Conservation (phyloP, 2,113 vertebrate genomes). For the Tetrao urogallus region DNA sequence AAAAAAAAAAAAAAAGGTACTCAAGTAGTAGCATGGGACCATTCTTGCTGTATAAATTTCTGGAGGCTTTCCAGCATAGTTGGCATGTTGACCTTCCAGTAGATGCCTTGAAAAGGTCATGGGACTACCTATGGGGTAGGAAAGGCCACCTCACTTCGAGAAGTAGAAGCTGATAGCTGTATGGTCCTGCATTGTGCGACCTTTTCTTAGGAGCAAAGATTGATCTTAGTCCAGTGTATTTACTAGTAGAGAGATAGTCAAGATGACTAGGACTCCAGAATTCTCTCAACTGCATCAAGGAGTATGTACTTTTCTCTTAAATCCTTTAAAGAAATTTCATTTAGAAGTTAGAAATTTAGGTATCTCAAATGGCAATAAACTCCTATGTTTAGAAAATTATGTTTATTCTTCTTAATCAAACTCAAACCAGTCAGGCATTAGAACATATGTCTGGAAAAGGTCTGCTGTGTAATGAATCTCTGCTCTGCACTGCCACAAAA, state of each 20-base stretch:
- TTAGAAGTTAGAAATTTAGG: background rate
- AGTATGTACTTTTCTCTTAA: background rate
- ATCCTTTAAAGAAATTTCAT: background rate
- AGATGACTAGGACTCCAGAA: background rate
- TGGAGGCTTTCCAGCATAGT: background rate
- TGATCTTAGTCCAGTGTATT: background rate
- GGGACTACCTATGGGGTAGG: background rate
- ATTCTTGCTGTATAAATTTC: background rate
- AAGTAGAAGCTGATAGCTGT: background rate
- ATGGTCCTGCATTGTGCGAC: background rate
- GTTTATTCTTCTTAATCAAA: background rate
- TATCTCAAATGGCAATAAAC: background rate
- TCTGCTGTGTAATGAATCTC: background rate
- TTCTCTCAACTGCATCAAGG: background rate
- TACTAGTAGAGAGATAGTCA: background rate
- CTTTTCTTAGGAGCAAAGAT: background rate
- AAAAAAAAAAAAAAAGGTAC: background rate
- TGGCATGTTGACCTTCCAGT: background rate
- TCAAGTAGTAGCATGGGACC: background rate
- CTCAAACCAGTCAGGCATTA: background rate
- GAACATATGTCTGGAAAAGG: background rate
- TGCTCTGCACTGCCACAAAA: background rate
- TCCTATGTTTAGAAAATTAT: background rate
- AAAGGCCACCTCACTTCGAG: background rate
- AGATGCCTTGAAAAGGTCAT: background rate